phyloP scores from a whole-genome alignment of 2,888 invertebrate species.

The Leptinotarsa rubiginosa region DNA sequence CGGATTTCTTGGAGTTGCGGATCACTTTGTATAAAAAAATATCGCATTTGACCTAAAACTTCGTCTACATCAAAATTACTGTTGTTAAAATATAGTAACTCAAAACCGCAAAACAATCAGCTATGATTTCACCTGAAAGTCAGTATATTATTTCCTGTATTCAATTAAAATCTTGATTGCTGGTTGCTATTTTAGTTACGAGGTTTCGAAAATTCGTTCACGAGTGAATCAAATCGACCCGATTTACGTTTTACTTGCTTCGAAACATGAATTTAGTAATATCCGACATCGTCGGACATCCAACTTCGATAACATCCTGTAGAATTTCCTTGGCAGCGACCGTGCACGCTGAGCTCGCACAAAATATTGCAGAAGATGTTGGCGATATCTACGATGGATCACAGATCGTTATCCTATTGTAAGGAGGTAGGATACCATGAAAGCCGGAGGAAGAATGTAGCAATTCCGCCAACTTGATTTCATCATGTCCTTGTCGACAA shows the following conservation, averaged over 20 bases:
- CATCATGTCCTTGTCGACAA: slow-evolving; percentile 24
- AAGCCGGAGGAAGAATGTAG: slow-evolving; percentile 28
- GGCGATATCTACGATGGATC: slow-evolving; percentile 17
- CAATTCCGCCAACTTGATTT: slow-evolving; percentile 27
- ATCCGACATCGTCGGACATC: neutral
- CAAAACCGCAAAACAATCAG: too few relatives aligned
- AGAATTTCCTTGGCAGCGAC: slow-evolving; percentile 16
- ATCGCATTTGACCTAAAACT: too few relatives aligned
- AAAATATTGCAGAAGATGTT: slow-evolving; percentile 17
- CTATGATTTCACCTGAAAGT: too few relatives aligned
- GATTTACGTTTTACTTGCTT: neutral
- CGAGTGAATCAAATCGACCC: neutral
- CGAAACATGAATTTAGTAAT: neutral
- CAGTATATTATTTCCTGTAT: too few relatives aligned
- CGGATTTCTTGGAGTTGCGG: too few relatives aligned
- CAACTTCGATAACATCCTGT: slow-evolving; percentile 4
- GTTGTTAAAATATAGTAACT: too few relatives aligned
- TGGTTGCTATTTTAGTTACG: too few relatives aligned
- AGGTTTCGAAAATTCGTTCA: slow-evolving; percentile 24
- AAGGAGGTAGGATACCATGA: slow-evolving; percentile 24
- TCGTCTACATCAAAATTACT: too few relatives aligned
- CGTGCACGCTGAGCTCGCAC: slow-evolving; percentile 9
- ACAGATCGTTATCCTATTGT: slow-evolving; percentile 11
- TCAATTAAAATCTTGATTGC: too few relatives aligned
- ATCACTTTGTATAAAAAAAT: too few relatives aligned